Base-by-base conservation (phyloP, 1,140 invertebrate genomes). In the Medauroidea extradentata region DNA sequence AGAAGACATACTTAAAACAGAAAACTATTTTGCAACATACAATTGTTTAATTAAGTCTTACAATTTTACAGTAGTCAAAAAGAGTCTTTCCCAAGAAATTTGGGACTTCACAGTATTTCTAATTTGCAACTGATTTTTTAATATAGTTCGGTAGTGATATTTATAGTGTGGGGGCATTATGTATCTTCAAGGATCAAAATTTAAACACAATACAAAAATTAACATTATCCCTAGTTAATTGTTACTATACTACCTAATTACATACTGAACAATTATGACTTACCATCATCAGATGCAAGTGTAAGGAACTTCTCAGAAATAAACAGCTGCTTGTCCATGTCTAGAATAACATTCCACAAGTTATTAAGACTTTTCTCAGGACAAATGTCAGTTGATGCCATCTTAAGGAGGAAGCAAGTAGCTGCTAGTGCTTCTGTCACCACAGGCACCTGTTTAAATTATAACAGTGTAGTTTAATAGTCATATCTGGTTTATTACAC, bases 361-460 rank as follows among this genome's bases (percentile, higher is more conserved):
- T 77, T 67, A 43, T 66, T 75, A 21, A 82, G 69, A 63, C 79
- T 79, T 61, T 80, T 73, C 71, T 84, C 72, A 83, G 82, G 14
- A 63, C 77, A 66, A 57, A 73, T 63, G 63, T 83, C 81, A 24
- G 77, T 72, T 29, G 76, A 63, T 11, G 81, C 72, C 14, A 92
- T 67, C 70, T 85, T 85, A 13, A 92, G 73, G 41, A 96, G 71
- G 14, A 93, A 75, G 69, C 85, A 84, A 53, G 86, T 79, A 23
- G 92, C 89, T 62, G 85, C 82, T 1, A 95, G 75, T 19, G 88
- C 91, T 77, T 96, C 93, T 13, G 84, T 86, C 1, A 93, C 83
- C 8, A 87, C 74, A 44, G 80, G 70, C 23, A 76, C 65, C 72
- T 83, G 71, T 38, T 64, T 60, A 49, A 46, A 41, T n/a, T 21